A percentile compares a stretch with the other conserved stretches of the same genome.
Evolutionary conservation across 23 tunicate species (phyloP).

Genomic region (Phallusia fumigata): DNA sequence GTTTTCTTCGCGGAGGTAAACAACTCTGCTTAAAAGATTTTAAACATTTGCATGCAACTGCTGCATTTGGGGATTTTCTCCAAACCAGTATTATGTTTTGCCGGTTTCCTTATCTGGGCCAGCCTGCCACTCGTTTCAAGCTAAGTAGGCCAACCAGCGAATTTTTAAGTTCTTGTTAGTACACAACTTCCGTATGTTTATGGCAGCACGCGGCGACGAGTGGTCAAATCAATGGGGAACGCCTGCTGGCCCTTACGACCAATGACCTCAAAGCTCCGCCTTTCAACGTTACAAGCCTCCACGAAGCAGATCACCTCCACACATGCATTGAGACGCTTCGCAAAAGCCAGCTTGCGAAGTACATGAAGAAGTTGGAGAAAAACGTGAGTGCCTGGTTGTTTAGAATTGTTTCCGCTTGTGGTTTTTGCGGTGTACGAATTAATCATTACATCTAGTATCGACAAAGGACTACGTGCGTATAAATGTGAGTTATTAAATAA

Average conservation of each 20-base stretch:
- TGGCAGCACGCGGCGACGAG: constrained; percentile 18
- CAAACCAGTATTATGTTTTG: too few species aligned
- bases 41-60: too few species aligned
- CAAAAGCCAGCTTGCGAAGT: constrained; percentile 43
- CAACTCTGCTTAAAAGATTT: too few species aligned
- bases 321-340: constrained; percentile 46
- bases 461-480: too few species aligned
- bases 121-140: neutral
- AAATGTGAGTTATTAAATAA: too few species aligned
- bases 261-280: constrained; percentile 45
- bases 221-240: constrained; percentile 35
- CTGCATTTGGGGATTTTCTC: too few species aligned
- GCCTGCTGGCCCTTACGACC: constrained; percentile 16
- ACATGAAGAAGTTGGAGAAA: constrained; percentile 38
- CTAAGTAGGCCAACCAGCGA: neutral
- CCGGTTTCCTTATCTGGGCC: too few species aligned
- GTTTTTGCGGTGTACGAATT: too few species aligned
- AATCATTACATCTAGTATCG: too few species aligned
- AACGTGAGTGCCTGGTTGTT: constrained; percentile 26
- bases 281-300: constrained; percentile 30
- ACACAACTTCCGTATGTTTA: neutral
- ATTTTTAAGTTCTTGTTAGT: neutral
- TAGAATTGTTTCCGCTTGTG: too few species aligned
- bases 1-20: too few species aligned
- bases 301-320: constrained; percentile 56